Conservation (phyloP, 2,113 vertebrate genomes). For the Forbesichthys agassizii region DNA sequence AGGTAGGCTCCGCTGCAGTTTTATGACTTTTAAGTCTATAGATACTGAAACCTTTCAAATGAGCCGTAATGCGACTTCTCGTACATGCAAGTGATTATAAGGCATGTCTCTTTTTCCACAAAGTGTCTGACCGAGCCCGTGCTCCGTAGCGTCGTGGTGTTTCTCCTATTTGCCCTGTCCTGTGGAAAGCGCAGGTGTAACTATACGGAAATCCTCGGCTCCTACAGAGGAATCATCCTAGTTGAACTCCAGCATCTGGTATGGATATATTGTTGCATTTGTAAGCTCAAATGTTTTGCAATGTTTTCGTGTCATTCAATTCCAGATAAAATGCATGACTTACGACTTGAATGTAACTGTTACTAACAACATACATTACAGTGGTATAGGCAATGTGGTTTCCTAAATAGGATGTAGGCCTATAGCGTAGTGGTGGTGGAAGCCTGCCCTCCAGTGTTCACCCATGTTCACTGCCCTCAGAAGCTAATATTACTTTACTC, state of each 20-base stretch:
- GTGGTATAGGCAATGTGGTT: too few relatives aligned
- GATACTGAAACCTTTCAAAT: too few relatives aligned
- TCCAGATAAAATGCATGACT: too few relatives aligned
- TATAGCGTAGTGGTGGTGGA: neutral
- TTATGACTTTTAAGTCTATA: too few relatives aligned
- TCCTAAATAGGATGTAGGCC: too few relatives aligned
- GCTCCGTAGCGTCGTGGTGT: slow-evolving; percentile 63
- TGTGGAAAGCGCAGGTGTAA: slow-evolving; percentile 65
- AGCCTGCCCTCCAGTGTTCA: slow-evolving; percentile 41
- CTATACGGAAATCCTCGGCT: slow-evolving; percentile 67
- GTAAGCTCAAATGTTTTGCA: neutral
- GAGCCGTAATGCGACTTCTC: neutral
- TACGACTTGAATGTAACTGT: too few relatives aligned
- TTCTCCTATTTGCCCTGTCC: slow-evolving; percentile 61
- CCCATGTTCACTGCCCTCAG: neutral
- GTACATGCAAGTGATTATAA: neutral
- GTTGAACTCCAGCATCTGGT: slow-evolving; percentile 74
- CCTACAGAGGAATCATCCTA: slow-evolving; percentile 67
- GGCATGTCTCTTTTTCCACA: slow-evolving; percentile 10
- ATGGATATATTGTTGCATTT: slow-evolving; percentile 1
- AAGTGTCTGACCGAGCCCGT: slow-evolving; percentile 69
- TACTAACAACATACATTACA: too few relatives aligned
- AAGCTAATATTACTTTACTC: neutral
- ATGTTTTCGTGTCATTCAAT: neutral
- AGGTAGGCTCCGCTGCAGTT: too few relatives aligned